Evolutionary conservation across 2,113 vertebrate genomes (phyloP).

Genomic region (Mionectes macconnelli): DNA sequence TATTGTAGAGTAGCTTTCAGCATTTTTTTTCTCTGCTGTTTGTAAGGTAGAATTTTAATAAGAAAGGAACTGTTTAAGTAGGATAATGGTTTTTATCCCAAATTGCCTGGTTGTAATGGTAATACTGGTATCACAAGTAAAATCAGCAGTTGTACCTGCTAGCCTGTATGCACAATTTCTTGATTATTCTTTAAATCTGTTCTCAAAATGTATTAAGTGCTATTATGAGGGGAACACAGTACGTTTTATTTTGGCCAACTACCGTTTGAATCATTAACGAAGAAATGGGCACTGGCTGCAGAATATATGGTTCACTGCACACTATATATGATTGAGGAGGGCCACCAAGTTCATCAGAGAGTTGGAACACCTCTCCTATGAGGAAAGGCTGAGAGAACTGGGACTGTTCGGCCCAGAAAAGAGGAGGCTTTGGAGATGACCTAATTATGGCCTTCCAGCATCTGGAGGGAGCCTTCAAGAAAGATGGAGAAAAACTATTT

Average conservation of each 20-base stretch:
- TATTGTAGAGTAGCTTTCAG: neutral
- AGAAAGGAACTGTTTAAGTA: neutral
- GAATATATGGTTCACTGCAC: neutral
- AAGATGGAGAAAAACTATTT: neutral
- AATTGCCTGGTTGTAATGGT: neutral
- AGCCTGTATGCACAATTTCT: neutral
- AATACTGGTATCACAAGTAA: neutral
- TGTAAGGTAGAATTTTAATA: conserved; percentile 5
- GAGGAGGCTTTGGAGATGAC: neutral
- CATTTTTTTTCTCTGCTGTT: neutral
- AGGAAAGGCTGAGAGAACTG: neutral
- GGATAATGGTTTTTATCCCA: neutral
- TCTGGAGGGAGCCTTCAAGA: neutral
- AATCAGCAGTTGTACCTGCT: neutral
- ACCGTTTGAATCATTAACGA: neutral
- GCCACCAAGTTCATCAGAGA: neutral
- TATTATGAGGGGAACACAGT: neutral
- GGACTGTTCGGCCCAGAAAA: neutral
- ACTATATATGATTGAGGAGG: neutral
- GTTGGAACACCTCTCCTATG: neutral
- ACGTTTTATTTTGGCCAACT: neutral
- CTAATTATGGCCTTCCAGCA: neutral
- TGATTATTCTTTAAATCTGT: neutral
- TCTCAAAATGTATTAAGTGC: neutral
- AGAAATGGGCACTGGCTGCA: neutral